phyloP scores from a whole-genome alignment of 2,888 invertebrate genomes.

The Synanthedon andrenaeformis region DNA sequence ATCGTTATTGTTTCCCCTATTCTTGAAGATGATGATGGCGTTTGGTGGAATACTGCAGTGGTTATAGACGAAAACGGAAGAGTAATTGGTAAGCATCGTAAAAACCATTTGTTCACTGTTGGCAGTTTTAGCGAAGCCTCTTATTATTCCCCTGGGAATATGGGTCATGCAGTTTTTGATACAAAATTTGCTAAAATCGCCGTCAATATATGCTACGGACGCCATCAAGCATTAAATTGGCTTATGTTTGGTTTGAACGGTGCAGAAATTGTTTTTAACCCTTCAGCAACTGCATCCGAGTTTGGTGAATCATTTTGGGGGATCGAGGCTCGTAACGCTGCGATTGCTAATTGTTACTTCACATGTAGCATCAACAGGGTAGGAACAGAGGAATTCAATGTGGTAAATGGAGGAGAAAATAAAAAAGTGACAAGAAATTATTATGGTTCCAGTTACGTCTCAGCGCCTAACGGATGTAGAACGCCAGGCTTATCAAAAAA shows the following conservation, averaged over 20 bases:
- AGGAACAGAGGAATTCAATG: slow-evolving; percentile 86
- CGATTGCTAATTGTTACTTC: slow-evolving; percentile 94
- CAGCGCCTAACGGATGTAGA: slow-evolving; percentile 92
- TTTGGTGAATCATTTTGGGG: slow-evolving; percentile 95
- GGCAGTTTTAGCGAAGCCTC: slow-evolving; percentile 98
- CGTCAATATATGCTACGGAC: slow-evolving; percentile 96
- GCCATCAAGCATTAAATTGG: slow-evolving; percentile 99
- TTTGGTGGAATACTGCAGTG: slow-evolving; percentile 95
- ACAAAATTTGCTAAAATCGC: slow-evolving; percentile 90
- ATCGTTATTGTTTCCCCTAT: slow-evolving; percentile 97
- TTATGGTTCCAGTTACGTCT: slow-evolving; percentile 94
- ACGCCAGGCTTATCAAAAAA: slow-evolving; percentile 86
- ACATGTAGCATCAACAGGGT: slow-evolving; percentile 95
- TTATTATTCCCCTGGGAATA: slow-evolving; percentile 93
- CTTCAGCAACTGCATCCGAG: slow-evolving; percentile 87
- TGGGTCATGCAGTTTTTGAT: slow-evolving; percentile 93
- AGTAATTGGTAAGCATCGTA: slow-evolving; percentile 94
- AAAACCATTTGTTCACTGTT: slow-evolving; percentile 97
- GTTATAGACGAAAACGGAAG: slow-evolving; percentile 88
- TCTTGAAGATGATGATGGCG: slow-evolving; percentile 88
- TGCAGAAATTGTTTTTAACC: slow-evolving; percentile 99
- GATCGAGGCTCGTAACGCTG: slow-evolving; percentile 95
- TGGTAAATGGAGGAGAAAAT: slow-evolving; percentile 69
- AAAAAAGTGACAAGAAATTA: slow-evolving; percentile 87
- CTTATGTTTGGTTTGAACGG: slow-evolving; percentile 96